Evolutionary conservation across 30 jellyfish, hydroid and myxozoan species (phyloP).

Genomic region (Catostylus mosaicus): DNA sequence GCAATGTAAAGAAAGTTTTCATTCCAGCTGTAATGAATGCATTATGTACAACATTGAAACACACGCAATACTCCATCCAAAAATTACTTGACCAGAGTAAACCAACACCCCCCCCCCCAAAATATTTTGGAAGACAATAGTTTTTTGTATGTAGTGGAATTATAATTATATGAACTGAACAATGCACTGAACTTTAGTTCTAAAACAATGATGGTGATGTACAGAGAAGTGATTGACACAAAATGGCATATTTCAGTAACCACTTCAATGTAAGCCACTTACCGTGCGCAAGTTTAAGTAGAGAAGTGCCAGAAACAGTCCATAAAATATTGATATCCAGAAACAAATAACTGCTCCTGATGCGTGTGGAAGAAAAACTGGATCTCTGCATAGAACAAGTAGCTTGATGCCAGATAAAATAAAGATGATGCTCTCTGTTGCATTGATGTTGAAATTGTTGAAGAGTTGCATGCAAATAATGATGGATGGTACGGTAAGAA

Average conservation of each 20-base stretch:
- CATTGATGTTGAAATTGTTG: background rate
- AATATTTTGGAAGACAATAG: too few relatives aligned
- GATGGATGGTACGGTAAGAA: constrained; percentile 35
- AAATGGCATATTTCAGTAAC: background rate
- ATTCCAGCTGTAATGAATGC: too few relatives aligned
- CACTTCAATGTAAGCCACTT: too few relatives aligned
- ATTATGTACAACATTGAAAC: too few relatives aligned
- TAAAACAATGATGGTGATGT: too few relatives aligned
- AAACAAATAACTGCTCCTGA: constrained; percentile 11
- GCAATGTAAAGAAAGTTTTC: background rate
- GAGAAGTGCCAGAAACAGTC: background rate
- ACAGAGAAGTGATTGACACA: too few relatives aligned
- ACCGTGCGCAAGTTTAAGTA: constrained; percentile 23
- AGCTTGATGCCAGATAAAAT: constrained; percentile 20
- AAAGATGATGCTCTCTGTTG: constrained; percentile 7
- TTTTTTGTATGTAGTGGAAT: too few relatives aligned
- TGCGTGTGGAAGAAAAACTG: constrained; percentile 1
- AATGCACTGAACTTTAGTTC: too few relatives aligned
- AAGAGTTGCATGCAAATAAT: constrained; percentile 15
- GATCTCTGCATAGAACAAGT: constrained; percentile 30
- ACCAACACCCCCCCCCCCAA: too few relatives aligned
- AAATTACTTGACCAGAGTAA: too few relatives aligned
- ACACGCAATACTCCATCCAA: too few relatives aligned
- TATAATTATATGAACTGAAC: too few relatives aligned
- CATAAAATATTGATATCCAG: constrained; percentile 5